Percentiles rank a stretch among this genome's conserved stretches.
phyloP scores from a whole-genome alignment of 2,888 invertebrate genomes.

The Tachina lurida region DNA sequence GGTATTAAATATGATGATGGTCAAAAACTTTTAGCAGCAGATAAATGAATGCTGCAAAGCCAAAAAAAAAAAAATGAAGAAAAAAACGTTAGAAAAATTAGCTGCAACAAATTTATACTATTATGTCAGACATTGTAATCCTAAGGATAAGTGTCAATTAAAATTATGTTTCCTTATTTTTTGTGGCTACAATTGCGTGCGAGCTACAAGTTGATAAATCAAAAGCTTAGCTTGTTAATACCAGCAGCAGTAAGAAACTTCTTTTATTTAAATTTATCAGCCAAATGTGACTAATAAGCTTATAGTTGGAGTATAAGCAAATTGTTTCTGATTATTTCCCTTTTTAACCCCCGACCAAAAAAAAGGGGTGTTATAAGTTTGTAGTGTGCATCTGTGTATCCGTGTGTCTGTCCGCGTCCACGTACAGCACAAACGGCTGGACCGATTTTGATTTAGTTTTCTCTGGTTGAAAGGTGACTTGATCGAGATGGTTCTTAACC shows the following conservation, averaged over 20 bases:
- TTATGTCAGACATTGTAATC: conserved; percentile 59
- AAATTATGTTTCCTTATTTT: conserved; percentile 38
- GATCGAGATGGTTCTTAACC: too few species aligned
- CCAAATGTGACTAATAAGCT: not conserved
- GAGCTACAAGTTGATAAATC: not conserved
- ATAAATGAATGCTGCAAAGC: conserved; percentile 19
- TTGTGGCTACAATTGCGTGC: not conserved
- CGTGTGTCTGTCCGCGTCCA: too few species aligned
- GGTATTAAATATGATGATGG: conserved; percentile 26
- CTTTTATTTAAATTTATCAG: not conserved
- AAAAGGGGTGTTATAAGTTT: too few species aligned
- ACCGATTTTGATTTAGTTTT: too few species aligned
- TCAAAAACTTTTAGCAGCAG: conserved; percentile 35
- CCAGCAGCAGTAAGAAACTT: not conserved
- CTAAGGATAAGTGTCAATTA: conserved; percentile 68
- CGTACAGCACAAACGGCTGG: too few species aligned
- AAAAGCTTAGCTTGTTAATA: not conserved
- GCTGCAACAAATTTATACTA: conserved; percentile 58
- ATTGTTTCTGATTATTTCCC: too few species aligned
- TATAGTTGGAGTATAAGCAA: not conserved
- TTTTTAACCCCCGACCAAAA: too few species aligned
- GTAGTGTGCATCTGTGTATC: too few species aligned
- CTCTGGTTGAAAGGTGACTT: too few species aligned
- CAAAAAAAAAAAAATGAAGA: not conserved
- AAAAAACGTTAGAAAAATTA: conserved; percentile 62